These are phyloP conservation scores for Ophioderma brevispina DNA, from an alignment of 35 echinoderm and acorn worm genomes.

Conservation along the genomic window DNA sequence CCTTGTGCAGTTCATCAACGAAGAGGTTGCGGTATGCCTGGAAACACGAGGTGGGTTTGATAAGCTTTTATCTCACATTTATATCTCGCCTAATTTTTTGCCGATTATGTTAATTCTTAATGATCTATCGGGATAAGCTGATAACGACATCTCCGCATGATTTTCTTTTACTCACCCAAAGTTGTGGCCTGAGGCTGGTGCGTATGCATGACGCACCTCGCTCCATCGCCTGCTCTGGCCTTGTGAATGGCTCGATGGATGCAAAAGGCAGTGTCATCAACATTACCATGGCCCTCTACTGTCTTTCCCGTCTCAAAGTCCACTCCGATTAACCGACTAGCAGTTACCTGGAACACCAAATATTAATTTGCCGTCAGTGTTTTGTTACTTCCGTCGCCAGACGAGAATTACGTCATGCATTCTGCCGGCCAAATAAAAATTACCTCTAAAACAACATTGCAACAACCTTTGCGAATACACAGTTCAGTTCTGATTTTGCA, in stretches of 20 bases:
- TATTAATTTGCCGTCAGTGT: neutral
- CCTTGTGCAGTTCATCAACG: no score
- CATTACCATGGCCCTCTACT: slow-evolving; percentile 69
- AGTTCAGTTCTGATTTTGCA: no score
- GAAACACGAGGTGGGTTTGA: no score
- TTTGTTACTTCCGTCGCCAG: neutral
- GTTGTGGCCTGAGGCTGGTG: slow-evolving; percentile 69
- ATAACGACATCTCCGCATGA: no score
- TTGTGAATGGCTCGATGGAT: slow-evolving; percentile 72
- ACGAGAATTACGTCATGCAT: neutral
- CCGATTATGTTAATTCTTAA: no score
- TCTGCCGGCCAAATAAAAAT: no score
- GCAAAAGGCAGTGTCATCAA: slow-evolving; percentile 51
- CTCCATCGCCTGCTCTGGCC: slow-evolving; percentile 18
- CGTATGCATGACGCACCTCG: slow-evolving; percentile 69
- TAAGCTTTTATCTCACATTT: no score
- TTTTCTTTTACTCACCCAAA: slow-evolving; percentile 69
- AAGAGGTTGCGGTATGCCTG: no score
- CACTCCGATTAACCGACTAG: slow-evolving; percentile 63
- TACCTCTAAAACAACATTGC: no score
- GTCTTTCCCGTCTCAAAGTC: slow-evolving; percentile 73
- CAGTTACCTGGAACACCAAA: slow-evolving; percentile 59
- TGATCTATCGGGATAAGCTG: no score
- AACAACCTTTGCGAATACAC: no score
- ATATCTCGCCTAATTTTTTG: no score